A percentile compares a stretch with the other conserved stretches of the same genome.
phyloP scores from a whole-genome alignment of 2,888 invertebrate species.

The Apeira syringaria region DNA sequence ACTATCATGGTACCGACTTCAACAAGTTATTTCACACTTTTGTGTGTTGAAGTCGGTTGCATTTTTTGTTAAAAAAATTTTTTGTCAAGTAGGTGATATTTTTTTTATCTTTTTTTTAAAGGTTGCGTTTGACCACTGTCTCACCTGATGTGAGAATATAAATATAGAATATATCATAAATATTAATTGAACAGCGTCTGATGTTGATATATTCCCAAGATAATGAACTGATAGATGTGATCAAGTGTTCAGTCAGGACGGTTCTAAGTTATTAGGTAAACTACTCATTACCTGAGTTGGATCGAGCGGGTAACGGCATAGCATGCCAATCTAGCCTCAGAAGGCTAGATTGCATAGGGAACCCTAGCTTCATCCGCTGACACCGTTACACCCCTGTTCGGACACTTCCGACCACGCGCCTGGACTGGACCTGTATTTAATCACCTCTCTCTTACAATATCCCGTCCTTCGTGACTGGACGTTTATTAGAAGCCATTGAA shows the following conservation, averaged over 20 bases:
- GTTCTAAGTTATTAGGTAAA: slow-evolving; percentile 47
- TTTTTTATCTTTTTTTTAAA: no score
- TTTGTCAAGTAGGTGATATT: no score
- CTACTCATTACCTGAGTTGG: slow-evolving; percentile 41
- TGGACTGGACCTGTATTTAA: slow-evolving; percentile 35
- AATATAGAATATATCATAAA: no score
- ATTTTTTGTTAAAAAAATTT: no score
- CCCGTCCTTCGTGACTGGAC: slow-evolving; percentile 31
- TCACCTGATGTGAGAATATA: no score
- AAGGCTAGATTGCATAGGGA: slow-evolving; percentile 51
- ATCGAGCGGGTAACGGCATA: slow-evolving; percentile 48
- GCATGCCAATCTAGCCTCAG: slow-evolving; percentile 42
- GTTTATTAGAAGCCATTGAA: slow-evolving; percentile 26
- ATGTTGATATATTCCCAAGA: neutral
- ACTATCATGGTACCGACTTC: no score
- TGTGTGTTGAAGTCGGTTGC: no score
- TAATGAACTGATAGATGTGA: slow-evolving; percentile 6
- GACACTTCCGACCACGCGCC: slow-evolving; percentile 56
- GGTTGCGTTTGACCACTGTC: no score
- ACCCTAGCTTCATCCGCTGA: slow-evolving; percentile 48
- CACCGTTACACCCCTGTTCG: slow-evolving; percentile 63
- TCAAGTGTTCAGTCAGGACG: slow-evolving; percentile 17
- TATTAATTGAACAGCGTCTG: no score
- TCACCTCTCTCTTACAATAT: slow-evolving; percentile 32
- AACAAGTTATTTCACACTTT: no score